Percentiles rank a stretch among this genome's conserved stretches.
Evolutionary conservation across 2,113 vertebrate species (phyloP).

Genomic region (Cottus gobio): DNA sequence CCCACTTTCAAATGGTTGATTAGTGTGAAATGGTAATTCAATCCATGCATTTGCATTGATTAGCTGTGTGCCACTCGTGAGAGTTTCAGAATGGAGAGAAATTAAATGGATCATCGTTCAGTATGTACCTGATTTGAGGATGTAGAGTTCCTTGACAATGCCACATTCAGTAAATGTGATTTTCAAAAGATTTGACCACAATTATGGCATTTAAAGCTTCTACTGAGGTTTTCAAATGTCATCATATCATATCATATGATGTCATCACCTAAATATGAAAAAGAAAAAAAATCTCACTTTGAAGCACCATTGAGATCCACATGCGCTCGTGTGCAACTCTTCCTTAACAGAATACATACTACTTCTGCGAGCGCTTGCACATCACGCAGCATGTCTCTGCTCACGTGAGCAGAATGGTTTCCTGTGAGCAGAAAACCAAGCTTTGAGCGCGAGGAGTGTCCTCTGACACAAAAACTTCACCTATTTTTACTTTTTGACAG

Average conservation of each 20-base stretch:
- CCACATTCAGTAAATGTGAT: constrained; percentile 19
- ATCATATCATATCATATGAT: not conserved
- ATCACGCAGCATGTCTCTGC: too few species aligned
- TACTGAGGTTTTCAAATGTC: not conserved
- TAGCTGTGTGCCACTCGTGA: constrained; percentile 41
- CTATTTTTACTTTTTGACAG: too few species aligned
- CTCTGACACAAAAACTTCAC: too few species aligned
- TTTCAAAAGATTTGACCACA: too few species aligned
- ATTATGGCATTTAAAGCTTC: not conserved
- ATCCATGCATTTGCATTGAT: constrained; percentile 63
- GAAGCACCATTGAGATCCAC: too few species aligned
- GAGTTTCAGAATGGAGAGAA: constrained; percentile 24
- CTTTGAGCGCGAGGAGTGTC: too few species aligned
- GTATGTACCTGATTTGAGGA: constrained; percentile 11
- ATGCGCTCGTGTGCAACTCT: too few species aligned
- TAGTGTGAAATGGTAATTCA: constrained; percentile 36
- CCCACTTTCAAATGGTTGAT: constrained; percentile 4
- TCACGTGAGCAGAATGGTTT: too few species aligned
- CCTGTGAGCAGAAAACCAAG: too few species aligned
- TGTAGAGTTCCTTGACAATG: not conserved
- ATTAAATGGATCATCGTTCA: constrained; percentile 2
- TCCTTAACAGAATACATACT: too few species aligned
- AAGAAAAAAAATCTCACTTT: too few species aligned
- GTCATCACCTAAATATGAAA: not conserved
- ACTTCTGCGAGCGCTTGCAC: too few species aligned